A percentile compares a stretch with the other conserved stretches of the same genome.
Conservation (phyloP, 1,140 invertebrate genomes). For the Parapsyche elsis region DNA sequence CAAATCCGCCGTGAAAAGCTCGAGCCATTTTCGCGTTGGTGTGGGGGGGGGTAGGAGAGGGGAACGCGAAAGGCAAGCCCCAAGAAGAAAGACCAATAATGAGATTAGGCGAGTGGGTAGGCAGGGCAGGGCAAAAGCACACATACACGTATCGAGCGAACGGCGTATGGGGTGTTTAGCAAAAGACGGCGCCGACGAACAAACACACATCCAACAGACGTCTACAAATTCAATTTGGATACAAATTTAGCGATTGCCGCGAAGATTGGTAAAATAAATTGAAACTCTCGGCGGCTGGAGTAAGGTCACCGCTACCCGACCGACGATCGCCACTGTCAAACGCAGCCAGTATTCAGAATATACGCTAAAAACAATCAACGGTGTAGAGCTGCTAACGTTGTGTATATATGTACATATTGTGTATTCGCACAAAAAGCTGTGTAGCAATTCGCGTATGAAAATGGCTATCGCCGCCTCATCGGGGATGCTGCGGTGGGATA, state of each 20-base stretch:
- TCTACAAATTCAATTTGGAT: constrained; percentile 25
- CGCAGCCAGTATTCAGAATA: too few species aligned
- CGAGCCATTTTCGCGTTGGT: background rate
- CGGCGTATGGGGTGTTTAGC: background rate
- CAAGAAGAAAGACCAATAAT: constrained; percentile 36
- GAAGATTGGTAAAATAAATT: constrained; percentile 12
- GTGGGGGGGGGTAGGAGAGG: background rate
- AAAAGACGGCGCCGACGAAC: background rate
- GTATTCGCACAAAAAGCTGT: too few species aligned
- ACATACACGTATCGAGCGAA: background rate
- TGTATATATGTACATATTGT: too few species aligned
- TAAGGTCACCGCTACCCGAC: too few species aligned
- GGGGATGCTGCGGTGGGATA: background rate
- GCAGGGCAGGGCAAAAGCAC: background rate
- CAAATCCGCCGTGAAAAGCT: background rate
- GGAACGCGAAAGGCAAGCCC: background rate
- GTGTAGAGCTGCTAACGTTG: too few species aligned
- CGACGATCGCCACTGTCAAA: too few species aligned
- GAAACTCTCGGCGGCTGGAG: background rate
- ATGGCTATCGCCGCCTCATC: background rate
- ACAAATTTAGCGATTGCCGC: constrained; percentile 19
- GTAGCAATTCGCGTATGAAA: background rate
- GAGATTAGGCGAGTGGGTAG: constrained; percentile 33
- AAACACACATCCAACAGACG: background rate
- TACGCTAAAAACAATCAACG: too few species aligned